Evolutionary conservation across 2,888 invertebrate genomes (phyloP), one percentile per base, ranked within the genome.

Genomic region (Drosophila setosimentum): DNA sequence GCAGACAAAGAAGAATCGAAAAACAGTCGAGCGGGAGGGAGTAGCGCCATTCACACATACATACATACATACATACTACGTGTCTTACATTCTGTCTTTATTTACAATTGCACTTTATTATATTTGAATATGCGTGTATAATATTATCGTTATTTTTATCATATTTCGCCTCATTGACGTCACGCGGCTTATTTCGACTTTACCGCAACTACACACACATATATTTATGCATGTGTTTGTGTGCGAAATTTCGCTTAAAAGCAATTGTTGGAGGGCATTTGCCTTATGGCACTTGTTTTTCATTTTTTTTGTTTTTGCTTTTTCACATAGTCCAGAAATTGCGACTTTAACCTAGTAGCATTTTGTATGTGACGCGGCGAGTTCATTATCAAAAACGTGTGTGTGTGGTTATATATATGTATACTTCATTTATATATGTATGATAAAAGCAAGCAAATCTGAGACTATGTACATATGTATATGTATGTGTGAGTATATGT

Each of bases 181-280:
- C 84, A 89, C 58, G 61, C 67, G 54, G 69, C 78, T 60, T 68
- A 69, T 80, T 73, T 73, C 40, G 71, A 54, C 65, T 64, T 54
- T 48, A 63, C 68, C 55, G 37, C 32, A 29, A 48, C 35, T 48
- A 35, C 40, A 42, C 16, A 27, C 48, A 11, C 30, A 21, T 58
- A 29, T 62, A 27, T 59, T 27, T 66, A 33, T 40, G 32, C 49
- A 50, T 54, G 37, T 57, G 53, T 42, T 11, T 74, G 65, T 80
- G 30, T 72, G 76, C 65, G 48, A 78, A 78, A 84, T 54, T 83
- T 82, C 68, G 64, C 71, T 80, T 59, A 59, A 73, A 79, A 51
- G 68, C 68, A 77, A 77, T 80, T 84, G 87, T 73, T 51, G 71
- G 72, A 83, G 84, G 82, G 82, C 84, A 68, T 84, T 89, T 89